Percentiles rank a stretch among this genome's conserved stretches.
phyloP scores from a whole-genome alignment of 2,888 invertebrate species.

The Callosobruchus maculatus region DNA sequence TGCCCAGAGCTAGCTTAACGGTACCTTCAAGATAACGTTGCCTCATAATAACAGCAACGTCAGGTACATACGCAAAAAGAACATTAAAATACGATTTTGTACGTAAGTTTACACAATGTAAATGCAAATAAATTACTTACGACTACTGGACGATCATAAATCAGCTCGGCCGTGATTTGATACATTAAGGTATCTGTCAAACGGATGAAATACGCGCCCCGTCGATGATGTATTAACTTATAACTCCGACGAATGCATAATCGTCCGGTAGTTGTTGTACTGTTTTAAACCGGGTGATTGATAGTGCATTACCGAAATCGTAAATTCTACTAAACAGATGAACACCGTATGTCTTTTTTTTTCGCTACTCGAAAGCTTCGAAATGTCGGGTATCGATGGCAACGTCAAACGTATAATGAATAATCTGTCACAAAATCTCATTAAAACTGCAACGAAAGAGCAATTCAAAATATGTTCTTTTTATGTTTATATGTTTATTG shows the following conservation, averaged over 20 bases:
- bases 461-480: too few species aligned
- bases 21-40: not conserved
- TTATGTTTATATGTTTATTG: too few species aligned
- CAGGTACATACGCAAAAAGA: conserved; percentile 19
- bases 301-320: not conserved
- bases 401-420: not conserved
- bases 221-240: conserved; percentile 47
- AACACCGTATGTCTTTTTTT: not conserved
- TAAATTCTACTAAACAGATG: not conserved
- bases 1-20: too few species aligned
- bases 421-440: too few species aligned
- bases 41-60: not conserved
- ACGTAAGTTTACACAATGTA: conserved; percentile 48
- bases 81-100: conserved; percentile 45
- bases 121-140: conserved; percentile 50
- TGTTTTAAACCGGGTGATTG: not conserved
- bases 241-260: conserved; percentile 30
- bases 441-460: too few species aligned
- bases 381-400: not conserved
- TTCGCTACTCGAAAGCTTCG: not conserved
- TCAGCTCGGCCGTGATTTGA: conserved; percentile 50
- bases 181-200: conserved; percentile 48
- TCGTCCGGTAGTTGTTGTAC: conserved; percentile 10
- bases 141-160: conserved; percentile 46
- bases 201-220: conserved; percentile 40